These are phyloP conservation scores for Motacilla tschutschensis DNA, from an alignment of 2,113 vertebrate species.

Conservation along the genomic window DNA sequence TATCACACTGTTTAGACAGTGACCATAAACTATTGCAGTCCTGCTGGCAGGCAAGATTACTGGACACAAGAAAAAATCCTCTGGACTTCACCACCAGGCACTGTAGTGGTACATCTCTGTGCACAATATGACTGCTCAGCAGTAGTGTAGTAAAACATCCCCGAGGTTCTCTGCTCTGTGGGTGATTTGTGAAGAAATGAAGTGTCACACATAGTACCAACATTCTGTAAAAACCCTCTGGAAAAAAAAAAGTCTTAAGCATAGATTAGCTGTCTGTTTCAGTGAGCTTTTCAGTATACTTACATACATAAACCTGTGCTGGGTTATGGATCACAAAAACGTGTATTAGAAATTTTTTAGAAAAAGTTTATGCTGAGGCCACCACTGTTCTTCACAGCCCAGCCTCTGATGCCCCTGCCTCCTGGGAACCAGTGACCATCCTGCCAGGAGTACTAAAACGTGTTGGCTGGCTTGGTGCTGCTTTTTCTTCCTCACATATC, in stretches of 20 bases:
- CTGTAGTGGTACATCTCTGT: background rate
- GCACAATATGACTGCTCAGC: background rate
- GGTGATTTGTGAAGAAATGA: background rate
- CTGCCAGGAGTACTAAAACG: background rate
- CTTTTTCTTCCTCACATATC: background rate
- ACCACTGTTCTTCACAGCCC: background rate
- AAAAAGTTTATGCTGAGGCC: background rate
- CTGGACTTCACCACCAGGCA: background rate
- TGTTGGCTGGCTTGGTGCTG: background rate
- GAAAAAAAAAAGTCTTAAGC: background rate
- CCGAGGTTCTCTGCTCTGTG: background rate
- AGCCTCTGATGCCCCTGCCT: background rate
- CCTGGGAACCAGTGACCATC: rapidly evolving
- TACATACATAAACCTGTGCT: background rate
- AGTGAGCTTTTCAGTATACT: background rate
- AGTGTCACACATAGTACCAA: background rate
- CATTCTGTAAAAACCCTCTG: background rate
- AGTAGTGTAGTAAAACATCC: background rate
- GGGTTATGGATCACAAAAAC: background rate
- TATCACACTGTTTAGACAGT: background rate
- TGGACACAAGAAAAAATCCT: background rate
- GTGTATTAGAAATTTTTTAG: background rate
- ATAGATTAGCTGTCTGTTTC: background rate
- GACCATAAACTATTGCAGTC: background rate
- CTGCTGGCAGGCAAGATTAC: background rate